These are phyloP conservation scores for Fregata magnificens DNA, from an alignment of 2,113 vertebrate species.

Conservation along the genomic window DNA sequence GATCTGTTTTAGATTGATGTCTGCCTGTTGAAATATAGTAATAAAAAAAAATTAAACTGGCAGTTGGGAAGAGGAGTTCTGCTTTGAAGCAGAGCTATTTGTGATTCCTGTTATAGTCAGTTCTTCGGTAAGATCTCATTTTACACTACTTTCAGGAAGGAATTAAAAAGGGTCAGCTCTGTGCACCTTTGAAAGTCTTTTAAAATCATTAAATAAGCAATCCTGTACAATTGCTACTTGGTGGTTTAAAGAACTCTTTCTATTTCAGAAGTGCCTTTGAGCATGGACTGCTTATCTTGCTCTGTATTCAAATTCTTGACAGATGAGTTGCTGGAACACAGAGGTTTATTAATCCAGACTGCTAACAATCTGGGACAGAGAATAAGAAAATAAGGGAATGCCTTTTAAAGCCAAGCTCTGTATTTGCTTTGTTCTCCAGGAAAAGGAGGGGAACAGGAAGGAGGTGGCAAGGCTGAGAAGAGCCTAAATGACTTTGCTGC, in stretches of 20 bases:
- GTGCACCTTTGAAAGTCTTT: background rate
- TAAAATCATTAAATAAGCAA: background rate
- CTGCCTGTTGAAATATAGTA: background rate
- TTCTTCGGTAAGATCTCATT: background rate
- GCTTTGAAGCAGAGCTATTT: background rate
- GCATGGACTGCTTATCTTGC: background rate
- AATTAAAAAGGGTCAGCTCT: background rate
- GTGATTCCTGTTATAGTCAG: background rate
- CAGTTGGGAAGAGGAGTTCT: background rate
- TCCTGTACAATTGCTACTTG: background rate
- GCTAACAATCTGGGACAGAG: background rate
- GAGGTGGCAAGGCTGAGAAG: slow-evolving; percentile 84
- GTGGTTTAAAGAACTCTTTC: background rate
- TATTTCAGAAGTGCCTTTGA: background rate
- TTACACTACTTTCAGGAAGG: background rate
- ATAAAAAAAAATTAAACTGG: background rate
- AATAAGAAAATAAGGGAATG: background rate
- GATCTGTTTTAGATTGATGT: background rate
- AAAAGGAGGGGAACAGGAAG: slow-evolving; percentile 77
- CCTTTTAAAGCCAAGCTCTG: background rate
- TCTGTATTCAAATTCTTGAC: background rate
- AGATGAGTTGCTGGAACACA: background rate
- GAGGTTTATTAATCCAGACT: background rate
- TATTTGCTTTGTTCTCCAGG: slow-evolving; percentile 57
- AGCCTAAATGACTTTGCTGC: slow-evolving; percentile 89